Percentiles rank a stretch among this genome's conserved stretches.
phyloP scores from a whole-genome alignment of 2,888 invertebrate species.

The Caenorhabditis sulstoni region DNA sequence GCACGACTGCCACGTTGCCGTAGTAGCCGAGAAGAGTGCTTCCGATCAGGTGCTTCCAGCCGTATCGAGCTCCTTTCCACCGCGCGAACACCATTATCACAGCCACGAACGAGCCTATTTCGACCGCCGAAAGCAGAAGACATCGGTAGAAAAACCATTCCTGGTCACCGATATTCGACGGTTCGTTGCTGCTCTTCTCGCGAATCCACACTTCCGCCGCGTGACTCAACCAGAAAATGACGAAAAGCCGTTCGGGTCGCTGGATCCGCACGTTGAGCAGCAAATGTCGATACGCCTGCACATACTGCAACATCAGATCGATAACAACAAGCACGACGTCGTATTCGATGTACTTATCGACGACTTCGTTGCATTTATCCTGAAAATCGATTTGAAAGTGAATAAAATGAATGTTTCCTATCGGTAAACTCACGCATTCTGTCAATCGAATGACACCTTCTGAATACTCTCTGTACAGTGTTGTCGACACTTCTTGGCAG shows the following conservation, averaged over 20 bases:
- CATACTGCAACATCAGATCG: constrained; percentile 89
- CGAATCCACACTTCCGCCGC: constrained; percentile 85
- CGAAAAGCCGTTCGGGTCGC: constrained; percentile 83
- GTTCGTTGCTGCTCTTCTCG: constrained; percentile 68
- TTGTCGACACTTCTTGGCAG: constrained; percentile 65
- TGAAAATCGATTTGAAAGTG: constrained; percentile 81
- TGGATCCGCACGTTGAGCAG: constrained; percentile 87
- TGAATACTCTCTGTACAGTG: constrained; percentile 73
- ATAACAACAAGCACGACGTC: constrained; percentile 91
- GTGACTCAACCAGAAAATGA: constrained; percentile 88
- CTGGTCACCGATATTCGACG: constrained; percentile 79
- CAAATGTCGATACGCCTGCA: constrained; percentile 90
- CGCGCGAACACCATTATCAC: constrained; percentile 46
- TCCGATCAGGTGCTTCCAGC: constrained; percentile 29
- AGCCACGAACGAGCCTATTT: constrained; percentile 54
- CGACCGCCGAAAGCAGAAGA: constrained; percentile 50
- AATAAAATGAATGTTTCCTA: too few relatives aligned
- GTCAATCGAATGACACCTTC: constrained; percentile 74
- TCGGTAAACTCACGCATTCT: constrained; percentile 71
- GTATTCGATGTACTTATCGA: constrained; percentile 93
- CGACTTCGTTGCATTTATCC: constrained; percentile 87
- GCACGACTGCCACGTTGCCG: constrained; percentile 77
- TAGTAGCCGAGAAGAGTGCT: constrained; percentile 73
- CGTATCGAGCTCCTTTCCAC: neutral
- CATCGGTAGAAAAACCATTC: constrained; percentile 79